phyloP scores from a whole-genome alignment of 2,888 invertebrate species.

The Herminia tarsipennalis region DNA sequence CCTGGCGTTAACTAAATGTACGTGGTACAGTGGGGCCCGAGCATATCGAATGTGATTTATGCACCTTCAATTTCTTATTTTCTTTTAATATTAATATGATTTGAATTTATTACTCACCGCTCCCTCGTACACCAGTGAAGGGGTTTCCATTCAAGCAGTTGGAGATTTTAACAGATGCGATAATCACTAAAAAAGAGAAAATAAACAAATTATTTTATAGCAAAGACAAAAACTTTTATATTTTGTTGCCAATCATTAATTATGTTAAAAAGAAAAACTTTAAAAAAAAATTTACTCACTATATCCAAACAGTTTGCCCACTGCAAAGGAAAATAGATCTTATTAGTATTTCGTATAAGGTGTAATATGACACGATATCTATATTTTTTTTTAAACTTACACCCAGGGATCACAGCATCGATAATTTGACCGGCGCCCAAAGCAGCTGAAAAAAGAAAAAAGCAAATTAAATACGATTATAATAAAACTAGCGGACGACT shows the following conservation, averaged over 20 bases:
- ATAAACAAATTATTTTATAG: neutral
- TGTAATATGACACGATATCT: neutral
- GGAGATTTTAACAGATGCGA: neutral
- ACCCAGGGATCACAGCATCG: neutral
- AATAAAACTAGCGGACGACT: no score
- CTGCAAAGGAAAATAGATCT: constrained; percentile 5
- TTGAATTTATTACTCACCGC: neutral
- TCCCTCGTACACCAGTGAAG: neutral
- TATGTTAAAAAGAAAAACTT: neutral
- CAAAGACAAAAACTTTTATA: no score
- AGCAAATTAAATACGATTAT: neutral
- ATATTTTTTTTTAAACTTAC: neutral
- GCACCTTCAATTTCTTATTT: no score
- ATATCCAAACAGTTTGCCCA: neutral
- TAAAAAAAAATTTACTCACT: constrained; percentile 3
- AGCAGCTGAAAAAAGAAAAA: neutral
- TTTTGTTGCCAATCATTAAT: no score
- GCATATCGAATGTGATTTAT: no score
- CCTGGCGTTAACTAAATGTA: no score
- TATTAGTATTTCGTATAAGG: neutral
- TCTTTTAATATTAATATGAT: neutral
- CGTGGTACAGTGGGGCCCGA: no score
- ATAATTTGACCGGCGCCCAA: neutral
- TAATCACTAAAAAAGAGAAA: neutral
- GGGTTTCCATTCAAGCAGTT: neutral